Base-by-base conservation (phyloP, 2,797 vertebrate species). In the Melanotaenia pygmaea region DNA sequence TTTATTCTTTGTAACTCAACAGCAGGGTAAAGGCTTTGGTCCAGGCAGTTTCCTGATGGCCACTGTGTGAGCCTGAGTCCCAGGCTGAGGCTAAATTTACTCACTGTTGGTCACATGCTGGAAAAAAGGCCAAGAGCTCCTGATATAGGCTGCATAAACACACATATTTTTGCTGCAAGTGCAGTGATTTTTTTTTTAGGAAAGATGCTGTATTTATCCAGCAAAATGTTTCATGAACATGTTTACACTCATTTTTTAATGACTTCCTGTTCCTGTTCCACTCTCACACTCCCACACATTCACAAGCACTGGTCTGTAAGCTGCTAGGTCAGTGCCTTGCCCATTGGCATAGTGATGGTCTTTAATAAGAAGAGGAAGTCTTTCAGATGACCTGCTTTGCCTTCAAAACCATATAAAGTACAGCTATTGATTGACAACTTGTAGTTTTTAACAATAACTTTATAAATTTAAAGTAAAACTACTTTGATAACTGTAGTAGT, bases 71-170 rank as follows among this genome's bases (percentile, higher is more conserved):
- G 58, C n/a, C 34, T 5, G 16, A 62, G 64, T 88, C 87, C 87
- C 88, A 88, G 81, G 77, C 81, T 1, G 34, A 47, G 67, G 78
- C 86, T 90, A 91, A 83, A 86, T 91, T 88, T 89, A 89, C 70
- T 64, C 79, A 3, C 50, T 64, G 58, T 72, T 75, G 76, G 81
- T 77, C 68, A 60, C 66, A 59, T 11, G 68, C 62, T 72, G 59
- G 59, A 73, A 59, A 73, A 82, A 81, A 80, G 73, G 78, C 85
- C 86, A 74, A 83, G 81, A 76, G 79, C 83, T 83, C 82, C 83
- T 85, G 81, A 88, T 86, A 86, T 74, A 77, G 70, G 51, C 81
- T 74, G 64, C 70, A 65, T 86, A 91, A 89, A 91, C 86, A 92
- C 64, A 65, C 70, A 66, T 79, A 71, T 80, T 88, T 73, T 53